Evolutionary conservation across 2,113 vertebrate genomes (phyloP).

Genomic region (Bos taurus): ARS-UCD2.0 NC_037333.1:2424501-2425000

Average conservation of each 20-base stretch:
- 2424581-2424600: conserved; percentile 40
- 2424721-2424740: background rate
- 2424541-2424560: conserved; percentile 30
- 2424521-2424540: conserved; percentile 39
- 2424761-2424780: background rate
- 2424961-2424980: background rate
- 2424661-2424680: background rate
- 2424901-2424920: background rate
- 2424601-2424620: conserved; percentile 22
- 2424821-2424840: background rate
- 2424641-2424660: background rate
- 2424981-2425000: background rate
- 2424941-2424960: background rate
- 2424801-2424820: background rate
- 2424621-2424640: conserved; percentile 6
- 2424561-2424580: conserved; percentile 52
- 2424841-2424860: background rate
- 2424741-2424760: background rate
- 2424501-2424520: conserved; percentile 40
- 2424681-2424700: background rate
- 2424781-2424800: background rate
- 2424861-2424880: background rate
- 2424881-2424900: background rate
- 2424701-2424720: background rate
- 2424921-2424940: background rate